Evolutionary conservation across 2,113 vertebrate genomes (phyloP).

Genomic region (Zeus faber): DNA sequence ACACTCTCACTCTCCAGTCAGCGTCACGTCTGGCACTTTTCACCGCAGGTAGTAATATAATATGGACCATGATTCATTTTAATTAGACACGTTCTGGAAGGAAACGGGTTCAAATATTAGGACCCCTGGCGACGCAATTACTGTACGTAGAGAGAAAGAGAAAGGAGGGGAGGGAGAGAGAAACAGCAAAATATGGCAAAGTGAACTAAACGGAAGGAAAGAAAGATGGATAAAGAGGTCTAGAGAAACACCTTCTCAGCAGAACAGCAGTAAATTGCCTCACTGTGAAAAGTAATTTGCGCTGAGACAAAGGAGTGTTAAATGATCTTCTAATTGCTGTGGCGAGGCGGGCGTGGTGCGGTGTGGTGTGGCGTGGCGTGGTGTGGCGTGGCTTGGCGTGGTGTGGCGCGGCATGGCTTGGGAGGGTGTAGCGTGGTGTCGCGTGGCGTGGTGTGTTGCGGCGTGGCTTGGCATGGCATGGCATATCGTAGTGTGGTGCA

Average conservation of each 20-base stretch:
- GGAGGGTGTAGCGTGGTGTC: background rate
- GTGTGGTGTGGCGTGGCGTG: background rate
- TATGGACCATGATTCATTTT: constrained; percentile 76
- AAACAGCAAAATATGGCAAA: background rate
- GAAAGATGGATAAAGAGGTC: background rate
- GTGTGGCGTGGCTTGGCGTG: too few relatives aligned
- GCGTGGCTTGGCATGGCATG: background rate
- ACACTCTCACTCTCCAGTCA: constrained; percentile 24
- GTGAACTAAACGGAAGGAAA: background rate
- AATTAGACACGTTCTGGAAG: constrained; percentile 77
- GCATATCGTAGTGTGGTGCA: background rate
- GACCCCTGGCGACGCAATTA: constrained; percentile 65
- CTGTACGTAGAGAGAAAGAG: constrained; percentile 36
- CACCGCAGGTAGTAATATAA: constrained; percentile 77
- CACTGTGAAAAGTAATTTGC: too few relatives aligned
- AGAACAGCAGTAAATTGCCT: background rate
- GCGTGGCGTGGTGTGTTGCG: background rate
- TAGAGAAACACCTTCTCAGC: background rate
- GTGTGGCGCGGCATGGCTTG: too few relatives aligned
- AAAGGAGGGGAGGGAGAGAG: constrained; percentile 24
- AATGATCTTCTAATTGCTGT: too few relatives aligned
- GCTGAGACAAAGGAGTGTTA: background rate
- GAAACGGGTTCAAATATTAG: constrained; percentile 72
- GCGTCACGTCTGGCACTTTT: constrained; percentile 70
- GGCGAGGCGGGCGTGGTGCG: too few relatives aligned